These are phyloP conservation scores for Psylliodes chrysocephalus DNA, from an alignment of 2,888 invertebrate genomes.

Conservation along the genomic window DNA sequence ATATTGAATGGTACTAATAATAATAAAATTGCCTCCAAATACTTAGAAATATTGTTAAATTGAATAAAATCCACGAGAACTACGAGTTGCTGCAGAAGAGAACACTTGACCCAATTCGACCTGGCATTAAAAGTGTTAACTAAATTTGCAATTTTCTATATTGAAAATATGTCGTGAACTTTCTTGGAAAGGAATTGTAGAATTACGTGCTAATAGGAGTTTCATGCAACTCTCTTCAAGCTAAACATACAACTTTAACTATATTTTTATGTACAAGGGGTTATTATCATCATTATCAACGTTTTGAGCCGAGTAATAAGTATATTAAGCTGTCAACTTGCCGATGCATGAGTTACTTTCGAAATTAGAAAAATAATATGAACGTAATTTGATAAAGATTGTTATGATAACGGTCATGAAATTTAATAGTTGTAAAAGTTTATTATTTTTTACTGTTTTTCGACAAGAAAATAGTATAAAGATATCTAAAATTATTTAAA, in stretches of 20 bases:
- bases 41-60: no score
- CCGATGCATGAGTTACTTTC: conserved; percentile 4
- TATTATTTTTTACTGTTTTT: neutral
- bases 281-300: conserved; percentile 25
- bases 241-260: conserved; percentile 22
- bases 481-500: no score
- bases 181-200: conserved; percentile 28
- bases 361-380: conserved; percentile 4
- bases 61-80: no score
- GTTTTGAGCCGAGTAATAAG: conserved; percentile 22
- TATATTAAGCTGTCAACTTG: conserved; percentile 41
- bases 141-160: neutral
- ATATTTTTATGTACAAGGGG: conserved; percentile 21
- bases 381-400: conserved; percentile 12
- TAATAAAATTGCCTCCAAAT: no score
- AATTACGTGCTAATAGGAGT: conserved; percentile 28
- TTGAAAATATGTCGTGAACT: neutral
- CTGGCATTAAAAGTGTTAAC: no score
- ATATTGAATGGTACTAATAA: no score
- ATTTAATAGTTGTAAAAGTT: neutral
- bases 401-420: neutral
- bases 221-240: conserved; percentile 20
- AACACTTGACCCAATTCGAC: no score
- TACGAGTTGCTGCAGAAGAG: no score
- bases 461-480: neutral